phyloP scores from a whole-genome alignment of 2,888 invertebrate genomes.

The Luffia ferchaultella region DNA sequence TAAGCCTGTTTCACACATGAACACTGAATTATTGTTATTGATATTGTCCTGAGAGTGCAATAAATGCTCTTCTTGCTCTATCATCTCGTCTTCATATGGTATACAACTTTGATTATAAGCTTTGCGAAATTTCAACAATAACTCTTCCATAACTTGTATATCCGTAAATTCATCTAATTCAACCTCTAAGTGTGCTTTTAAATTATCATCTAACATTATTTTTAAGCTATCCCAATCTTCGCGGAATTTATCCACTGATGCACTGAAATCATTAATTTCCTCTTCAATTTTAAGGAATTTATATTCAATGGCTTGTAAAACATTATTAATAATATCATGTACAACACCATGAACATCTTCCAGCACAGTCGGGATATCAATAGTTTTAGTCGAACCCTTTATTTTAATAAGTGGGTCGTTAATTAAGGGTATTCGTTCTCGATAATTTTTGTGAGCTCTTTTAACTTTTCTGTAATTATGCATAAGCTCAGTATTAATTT shows the following conservation, averaged over 20 bases:
- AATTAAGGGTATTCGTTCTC: constrained; percentile 29
- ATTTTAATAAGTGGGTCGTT: constrained; percentile 37
- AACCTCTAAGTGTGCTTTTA: constrained; percentile 42
- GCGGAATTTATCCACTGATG: constrained; percentile 1
- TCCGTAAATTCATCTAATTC: constrained; percentile 52
- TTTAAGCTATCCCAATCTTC: constrained; percentile 41
- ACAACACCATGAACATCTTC: constrained; percentile 27
- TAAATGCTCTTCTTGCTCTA: no score
- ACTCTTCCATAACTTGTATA: constrained; percentile 39
- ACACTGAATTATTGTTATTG: constrained; percentile 32
- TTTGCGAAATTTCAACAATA: constrained; percentile 36
- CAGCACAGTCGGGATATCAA: constrained; percentile 11
- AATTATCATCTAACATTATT: constrained; percentile 42
- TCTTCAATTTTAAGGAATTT: constrained; percentile 14
- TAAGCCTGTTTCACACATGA: constrained; percentile 63
- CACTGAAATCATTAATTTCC: constrained; percentile 16
- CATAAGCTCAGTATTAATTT: constrained; percentile 35
- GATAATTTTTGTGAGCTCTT: constrained; percentile 28
- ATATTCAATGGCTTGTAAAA: constrained; percentile 15
- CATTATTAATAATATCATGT: constrained; percentile 8
- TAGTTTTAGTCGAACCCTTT: constrained; percentile 23
- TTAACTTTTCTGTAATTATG: constrained; percentile 39
- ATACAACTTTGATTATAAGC: constrained; percentile 31
- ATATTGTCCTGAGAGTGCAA: constrained; percentile 29
- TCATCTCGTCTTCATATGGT: constrained; percentile 30